Percentiles rank a stretch among this genome's conserved stretches.
Evolutionary conservation across 2,888 invertebrate genomes (phyloP).

Genomic region (Arenicola marina): DNA sequence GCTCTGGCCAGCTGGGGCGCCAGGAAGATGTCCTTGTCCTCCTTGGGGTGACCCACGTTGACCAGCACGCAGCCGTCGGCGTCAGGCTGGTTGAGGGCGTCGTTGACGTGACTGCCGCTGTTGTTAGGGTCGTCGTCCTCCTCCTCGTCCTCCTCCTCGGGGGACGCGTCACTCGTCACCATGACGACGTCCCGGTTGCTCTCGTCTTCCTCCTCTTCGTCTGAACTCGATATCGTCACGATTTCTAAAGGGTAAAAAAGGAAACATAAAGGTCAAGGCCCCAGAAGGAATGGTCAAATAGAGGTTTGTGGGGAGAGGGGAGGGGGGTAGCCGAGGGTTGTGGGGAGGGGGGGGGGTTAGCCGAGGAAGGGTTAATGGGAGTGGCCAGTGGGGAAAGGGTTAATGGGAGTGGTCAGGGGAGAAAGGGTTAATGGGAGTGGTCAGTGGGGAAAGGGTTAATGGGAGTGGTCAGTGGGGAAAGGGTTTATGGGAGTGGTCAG

Average conservation of each 20-base stretch:
- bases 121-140: slow-evolving; percentile 85
- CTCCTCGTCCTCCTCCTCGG: slow-evolving; percentile 56
- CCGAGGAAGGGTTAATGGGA: too few species aligned
- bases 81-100: slow-evolving; percentile 87
- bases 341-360: too few species aligned
- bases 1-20: slow-evolving; percentile 85
- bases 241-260: slow-evolving; percentile 31
- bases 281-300: background rate
- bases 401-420: too few species aligned
- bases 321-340: too few species aligned
- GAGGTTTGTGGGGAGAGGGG: too few species aligned
- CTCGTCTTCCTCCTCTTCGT: too few species aligned
- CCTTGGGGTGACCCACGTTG: slow-evolving; percentile 89
- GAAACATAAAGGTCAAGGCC: background rate
- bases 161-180: slow-evolving; percentile 69
- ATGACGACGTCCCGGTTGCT: slow-evolving; percentile 86
- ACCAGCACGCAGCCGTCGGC: slow-evolving; percentile 89
- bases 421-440: too few species aligned
- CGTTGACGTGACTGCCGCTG: slow-evolving; percentile 87
- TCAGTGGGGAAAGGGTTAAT: too few species aligned
- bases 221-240: slow-evolving; percentile 54
- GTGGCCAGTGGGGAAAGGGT: too few species aligned
- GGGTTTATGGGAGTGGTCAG: too few species aligned
- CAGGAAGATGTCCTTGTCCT: slow-evolving; percentile 87
- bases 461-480: too few species aligned